These are phyloP conservation scores for Atherix ibis DNA, from an alignment of 2,888 invertebrate genomes.

Conservation along the genomic window DNA sequence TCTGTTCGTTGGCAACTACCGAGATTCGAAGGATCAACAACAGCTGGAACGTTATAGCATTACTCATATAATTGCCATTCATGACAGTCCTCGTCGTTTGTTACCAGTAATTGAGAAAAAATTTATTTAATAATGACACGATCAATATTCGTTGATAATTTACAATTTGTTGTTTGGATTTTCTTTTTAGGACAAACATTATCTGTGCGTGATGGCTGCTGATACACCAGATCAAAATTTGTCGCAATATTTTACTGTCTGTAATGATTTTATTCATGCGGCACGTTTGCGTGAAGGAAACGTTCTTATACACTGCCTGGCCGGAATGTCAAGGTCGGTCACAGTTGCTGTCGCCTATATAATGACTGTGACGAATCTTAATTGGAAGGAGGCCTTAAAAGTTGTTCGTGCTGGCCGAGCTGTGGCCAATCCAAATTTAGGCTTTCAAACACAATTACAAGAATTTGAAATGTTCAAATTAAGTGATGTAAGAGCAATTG, in stretches of 20 bases:
- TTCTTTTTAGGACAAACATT: constrained; percentile 77
- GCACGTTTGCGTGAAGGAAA: constrained; percentile 79
- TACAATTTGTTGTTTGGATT: background rate
- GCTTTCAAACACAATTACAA: constrained; percentile 86
- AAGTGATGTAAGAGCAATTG: constrained; percentile 44
- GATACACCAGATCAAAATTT: constrained; percentile 90
- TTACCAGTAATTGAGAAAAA: constrained; percentile 50
- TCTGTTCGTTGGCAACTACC: constrained; percentile 87
- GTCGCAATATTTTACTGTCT: constrained; percentile 79
- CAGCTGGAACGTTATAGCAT: constrained; percentile 82
- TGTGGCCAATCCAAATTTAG: constrained; percentile 90
- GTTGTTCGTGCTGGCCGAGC: constrained; percentile 82
- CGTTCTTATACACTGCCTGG: constrained; percentile 88
- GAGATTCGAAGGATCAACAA: constrained; percentile 83
- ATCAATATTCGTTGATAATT: background rate
- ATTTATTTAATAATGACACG: too few species aligned
- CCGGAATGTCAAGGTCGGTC: constrained; percentile 93
- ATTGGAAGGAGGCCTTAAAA: constrained; percentile 85
- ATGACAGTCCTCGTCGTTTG: constrained; percentile 80
- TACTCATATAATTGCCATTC: constrained; percentile 89
- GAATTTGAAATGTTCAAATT: constrained; percentile 73
- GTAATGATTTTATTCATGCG: constrained; percentile 93
- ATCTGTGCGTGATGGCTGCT: constrained; percentile 89
- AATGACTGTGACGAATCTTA: constrained; percentile 80
- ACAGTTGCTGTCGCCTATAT: constrained; percentile 93